These are phyloP conservation scores for Hydriomena furcata DNA, from an alignment of 2,888 invertebrate species.

Conservation along the genomic window DNA sequence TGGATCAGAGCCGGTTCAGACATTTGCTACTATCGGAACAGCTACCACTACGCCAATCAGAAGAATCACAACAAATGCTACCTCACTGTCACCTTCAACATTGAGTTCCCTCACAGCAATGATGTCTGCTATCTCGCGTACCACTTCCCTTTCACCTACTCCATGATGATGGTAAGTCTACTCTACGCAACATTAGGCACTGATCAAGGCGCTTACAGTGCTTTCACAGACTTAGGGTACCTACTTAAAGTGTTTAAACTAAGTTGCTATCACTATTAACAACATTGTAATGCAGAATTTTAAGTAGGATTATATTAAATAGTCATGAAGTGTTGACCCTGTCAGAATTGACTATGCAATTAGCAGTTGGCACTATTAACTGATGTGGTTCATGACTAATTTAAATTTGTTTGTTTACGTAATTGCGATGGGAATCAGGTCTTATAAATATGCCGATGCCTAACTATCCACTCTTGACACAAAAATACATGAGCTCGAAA, in stretches of 20 bases:
- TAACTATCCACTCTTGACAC: too few relatives aligned
- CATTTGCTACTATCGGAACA: slow-evolving; percentile 93
- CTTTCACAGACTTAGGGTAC: too few relatives aligned
- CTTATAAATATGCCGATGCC: not conserved
- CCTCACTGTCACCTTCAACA: slow-evolving; percentile 90
- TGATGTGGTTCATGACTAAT: slow-evolving; percentile 3
- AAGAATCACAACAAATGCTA: slow-evolving; percentile 84
- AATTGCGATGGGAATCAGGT: not conserved
- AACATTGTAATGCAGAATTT: slow-evolving; percentile 1
- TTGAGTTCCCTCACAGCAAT: slow-evolving; percentile 88
- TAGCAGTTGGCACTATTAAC: not conserved
- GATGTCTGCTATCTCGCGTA: slow-evolving; percentile 94
- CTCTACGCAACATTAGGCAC: too few relatives aligned
- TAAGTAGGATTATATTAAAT: not conserved
- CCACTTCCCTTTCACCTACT: slow-evolving; percentile 94
- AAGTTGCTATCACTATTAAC: not conserved
- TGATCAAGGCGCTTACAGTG: too few relatives aligned
- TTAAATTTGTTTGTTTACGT: not conserved
- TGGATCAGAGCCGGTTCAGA: slow-evolving; percentile 90
- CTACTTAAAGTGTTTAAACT: not conserved
- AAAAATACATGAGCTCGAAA: too few relatives aligned
- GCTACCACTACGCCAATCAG: slow-evolving; percentile 83
- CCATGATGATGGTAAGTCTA: slow-evolving; percentile 86
- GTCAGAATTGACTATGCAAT: not conserved
- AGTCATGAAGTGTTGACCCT: slow-evolving; percentile 7